phyloP scores from a whole-genome alignment of 1,140 invertebrate species.

The Trachelipus rathkii region DNA sequence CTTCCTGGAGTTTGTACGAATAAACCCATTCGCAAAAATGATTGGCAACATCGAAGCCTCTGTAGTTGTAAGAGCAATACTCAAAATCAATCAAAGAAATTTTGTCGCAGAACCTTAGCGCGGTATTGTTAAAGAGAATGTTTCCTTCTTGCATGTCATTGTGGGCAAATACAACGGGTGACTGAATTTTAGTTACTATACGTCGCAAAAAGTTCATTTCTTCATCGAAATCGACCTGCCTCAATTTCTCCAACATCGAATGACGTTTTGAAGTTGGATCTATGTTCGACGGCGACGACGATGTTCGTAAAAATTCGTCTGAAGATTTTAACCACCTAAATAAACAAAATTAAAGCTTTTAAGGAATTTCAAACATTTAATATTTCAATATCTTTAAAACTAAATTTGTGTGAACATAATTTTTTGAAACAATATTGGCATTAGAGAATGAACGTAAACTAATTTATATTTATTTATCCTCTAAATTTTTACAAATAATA shows the following conservation, averaged over 20 bases:
- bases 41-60: slow-evolving; percentile 92
- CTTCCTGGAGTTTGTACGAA: slow-evolving; percentile 71
- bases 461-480: too few relatives aligned
- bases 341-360: background rate
- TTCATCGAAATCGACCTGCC: slow-evolving; percentile 33
- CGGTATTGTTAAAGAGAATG: slow-evolving; percentile 50
- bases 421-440: too few relatives aligned
- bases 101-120: slow-evolving; percentile 47
- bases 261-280: background rate
- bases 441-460: too few relatives aligned
- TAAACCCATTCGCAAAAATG: slow-evolving; percentile 94
- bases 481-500: background rate
- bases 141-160: slow-evolving; percentile 95
- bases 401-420: background rate
- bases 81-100: slow-evolving; percentile 80
- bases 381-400: too few relatives aligned
- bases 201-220: slow-evolving; percentile 45
- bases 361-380: background rate
- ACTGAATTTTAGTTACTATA: slow-evolving; percentile 53
- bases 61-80: slow-evolving; percentile 88
- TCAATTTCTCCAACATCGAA: slow-evolving; percentile 38
- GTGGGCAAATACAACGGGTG: slow-evolving; percentile 92
- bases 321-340: background rate
- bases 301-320: slow-evolving; percentile 1
- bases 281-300: background rate